Conservation (phyloP, 2,113 vertebrate species). For the Salvator merianae region DNA sequence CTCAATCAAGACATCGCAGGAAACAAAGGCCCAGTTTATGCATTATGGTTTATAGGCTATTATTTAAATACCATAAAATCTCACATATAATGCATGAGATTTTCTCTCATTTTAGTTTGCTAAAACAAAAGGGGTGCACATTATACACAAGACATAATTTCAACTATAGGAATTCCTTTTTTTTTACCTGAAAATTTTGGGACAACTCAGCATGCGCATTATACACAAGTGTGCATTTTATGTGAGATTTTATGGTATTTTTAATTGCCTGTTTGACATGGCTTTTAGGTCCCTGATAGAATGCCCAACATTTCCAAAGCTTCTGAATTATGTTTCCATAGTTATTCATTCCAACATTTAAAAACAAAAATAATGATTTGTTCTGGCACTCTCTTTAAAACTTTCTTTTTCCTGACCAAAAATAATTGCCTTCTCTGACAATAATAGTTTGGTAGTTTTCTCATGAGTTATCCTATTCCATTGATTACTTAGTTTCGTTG, state of each 20-base stretch:
- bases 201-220: no score
- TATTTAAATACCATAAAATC: no score
- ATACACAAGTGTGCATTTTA: no score
- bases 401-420: slow-evolving; percentile 39
- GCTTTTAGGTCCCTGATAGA: neutral
- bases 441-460: slow-evolving; percentile 30
- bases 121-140: no score
- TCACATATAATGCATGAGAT: no score
- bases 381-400: slow-evolving; percentile 43
- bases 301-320: neutral
- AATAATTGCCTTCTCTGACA: slow-evolving; percentile 13
- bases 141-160: no score
- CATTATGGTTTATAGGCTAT: neutral
- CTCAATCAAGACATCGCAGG: neutral
- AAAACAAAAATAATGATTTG: slow-evolving; percentile 42
- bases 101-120: no score
- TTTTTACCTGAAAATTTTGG: no score
- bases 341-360: slow-evolving; percentile 26
- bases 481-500: slow-evolving; percentile 30
- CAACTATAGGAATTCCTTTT: no score
- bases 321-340: slow-evolving; percentile 5
- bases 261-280: neutral
- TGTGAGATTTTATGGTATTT: no score
- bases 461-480: slow-evolving; percentile 19
- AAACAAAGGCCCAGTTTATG: neutral